These are phyloP conservation scores for Hyposmocoma kahamanoa DNA, from an alignment of 1,140 invertebrate species.

Conservation along the genomic window DNA sequence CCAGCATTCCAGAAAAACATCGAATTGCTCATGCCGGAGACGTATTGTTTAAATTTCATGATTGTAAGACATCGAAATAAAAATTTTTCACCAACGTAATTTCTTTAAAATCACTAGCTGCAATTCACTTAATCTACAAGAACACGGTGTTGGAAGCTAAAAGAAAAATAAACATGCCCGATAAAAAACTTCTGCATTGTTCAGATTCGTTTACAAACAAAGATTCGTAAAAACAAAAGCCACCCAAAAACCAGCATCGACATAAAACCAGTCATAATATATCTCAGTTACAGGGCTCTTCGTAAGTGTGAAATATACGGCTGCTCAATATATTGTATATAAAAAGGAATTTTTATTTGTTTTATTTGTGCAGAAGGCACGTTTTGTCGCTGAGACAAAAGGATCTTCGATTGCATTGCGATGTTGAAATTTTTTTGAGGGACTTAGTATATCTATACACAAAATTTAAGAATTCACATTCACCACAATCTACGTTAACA, in stretches of 20 bases:
- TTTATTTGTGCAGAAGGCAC: conserved; percentile 61
- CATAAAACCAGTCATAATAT: conserved; percentile 56
- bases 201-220: conserved; percentile 58
- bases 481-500: background rate
- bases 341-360: conserved; percentile 65
- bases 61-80: too few relatives aligned
- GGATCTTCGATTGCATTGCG: conserved; percentile 9
- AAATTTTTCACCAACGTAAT: too few relatives aligned
- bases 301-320: conserved; percentile 64
- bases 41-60: too few relatives aligned
- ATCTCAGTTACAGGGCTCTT: conserved; percentile 50
- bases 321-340: conserved; percentile 66
- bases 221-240: conserved; percentile 50
- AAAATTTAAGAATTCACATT: background rate
- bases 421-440: background rate
- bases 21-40: too few relatives aligned
- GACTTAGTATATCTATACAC: background rate
- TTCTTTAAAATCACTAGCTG: too few relatives aligned
- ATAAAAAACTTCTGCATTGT: conserved; percentile 55
- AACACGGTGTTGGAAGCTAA: too few relatives aligned
- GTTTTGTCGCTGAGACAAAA: conserved; percentile 58
- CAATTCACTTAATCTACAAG: too few relatives aligned
- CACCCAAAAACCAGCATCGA: conserved; percentile 43
- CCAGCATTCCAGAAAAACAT: too few relatives aligned
- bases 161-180: too few relatives aligned